phyloP scores from a whole-genome alignment of 2,113 vertebrate species.

The Eurystomus gularis region DNA sequence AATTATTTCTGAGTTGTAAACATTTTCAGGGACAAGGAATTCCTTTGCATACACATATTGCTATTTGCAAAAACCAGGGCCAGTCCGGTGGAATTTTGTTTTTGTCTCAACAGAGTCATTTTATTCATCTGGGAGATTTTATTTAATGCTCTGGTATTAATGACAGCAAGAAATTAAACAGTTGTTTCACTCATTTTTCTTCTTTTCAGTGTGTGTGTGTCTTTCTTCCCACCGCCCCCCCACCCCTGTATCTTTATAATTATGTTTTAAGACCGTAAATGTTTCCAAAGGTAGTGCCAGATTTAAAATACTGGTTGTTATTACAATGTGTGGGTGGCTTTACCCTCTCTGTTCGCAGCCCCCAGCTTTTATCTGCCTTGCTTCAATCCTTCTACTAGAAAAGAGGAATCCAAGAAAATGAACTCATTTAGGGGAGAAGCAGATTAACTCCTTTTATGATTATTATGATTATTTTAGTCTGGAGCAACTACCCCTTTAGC shows the following conservation, averaged over 20 bases:
- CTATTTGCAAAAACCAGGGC: slow-evolving; percentile 62
- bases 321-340: slow-evolving; percentile 56
- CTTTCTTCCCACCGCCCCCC: slow-evolving; percentile 1
- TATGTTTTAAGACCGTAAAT: slow-evolving; percentile 51
- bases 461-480: slow-evolving; percentile 31
- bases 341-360: neutral
- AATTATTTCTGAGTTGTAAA: slow-evolving; percentile 73
- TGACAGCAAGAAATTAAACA: slow-evolving; percentile 59
- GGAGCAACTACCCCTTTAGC: neutral
- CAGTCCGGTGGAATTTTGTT: slow-evolving; percentile 65
- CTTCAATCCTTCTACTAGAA: slow-evolving; percentile 6
- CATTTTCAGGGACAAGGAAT: slow-evolving; percentile 70
- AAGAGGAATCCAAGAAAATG: neutral
- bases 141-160: slow-evolving; percentile 64
- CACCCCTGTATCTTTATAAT: slow-evolving; percentile 55
- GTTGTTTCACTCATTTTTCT: slow-evolving; percentile 57
- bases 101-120: slow-evolving; percentile 54
- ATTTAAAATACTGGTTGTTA: slow-evolving; percentile 61
- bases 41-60: slow-evolving; percentile 64
- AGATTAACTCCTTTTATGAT: slow-evolving; percentile 23
- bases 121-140: slow-evolving; percentile 62
- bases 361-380: slow-evolving; percentile 30
- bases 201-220: slow-evolving; percentile 31
- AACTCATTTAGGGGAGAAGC: neutral
- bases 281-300: slow-evolving; percentile 63